Conservation (phyloP, 2,113 vertebrate species). For the Notothenia coriiceps region DNA sequence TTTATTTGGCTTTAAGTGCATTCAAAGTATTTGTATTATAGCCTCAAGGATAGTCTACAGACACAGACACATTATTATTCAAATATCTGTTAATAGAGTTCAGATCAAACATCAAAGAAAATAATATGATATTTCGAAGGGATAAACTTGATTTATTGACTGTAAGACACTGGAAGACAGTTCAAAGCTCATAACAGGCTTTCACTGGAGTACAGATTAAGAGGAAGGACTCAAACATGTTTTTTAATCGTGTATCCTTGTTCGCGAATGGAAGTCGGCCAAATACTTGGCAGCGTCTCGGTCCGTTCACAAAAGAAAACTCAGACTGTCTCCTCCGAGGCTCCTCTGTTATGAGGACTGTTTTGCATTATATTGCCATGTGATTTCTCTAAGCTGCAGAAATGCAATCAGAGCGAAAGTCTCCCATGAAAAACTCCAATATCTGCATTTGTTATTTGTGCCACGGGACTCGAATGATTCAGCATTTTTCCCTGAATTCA, state of each 20-base stretch:
- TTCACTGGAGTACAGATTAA: not conserved
- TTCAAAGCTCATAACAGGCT: not conserved
- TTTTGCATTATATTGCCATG: conserved; percentile 62
- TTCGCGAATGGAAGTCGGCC: conserved; percentile 32
- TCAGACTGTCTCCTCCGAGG: conserved; percentile 26
- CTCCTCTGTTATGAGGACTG: conserved; percentile 37
- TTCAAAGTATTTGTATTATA: not conserved
- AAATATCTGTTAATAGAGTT: too few relatives aligned
- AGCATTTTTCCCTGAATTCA: conserved; percentile 56
- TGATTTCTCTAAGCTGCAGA: conserved; percentile 70
- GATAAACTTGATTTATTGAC: not conserved
- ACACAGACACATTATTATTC: too few relatives aligned
- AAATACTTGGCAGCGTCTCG: conserved; percentile 28
- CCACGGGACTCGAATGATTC: conserved; percentile 52
- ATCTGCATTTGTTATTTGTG: conserved; percentile 23
- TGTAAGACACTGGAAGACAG: not conserved
- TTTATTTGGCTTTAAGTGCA: not conserved
- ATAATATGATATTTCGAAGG: not conserved
- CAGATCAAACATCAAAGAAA: not conserved
- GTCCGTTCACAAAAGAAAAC: conserved; percentile 44
- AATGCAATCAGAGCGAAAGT: conserved; percentile 54
- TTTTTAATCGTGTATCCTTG: conserved; percentile 22
- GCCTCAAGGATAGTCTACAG: not conserved
- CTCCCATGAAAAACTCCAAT: conserved; percentile 58
- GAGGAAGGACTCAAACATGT: conserved; percentile 6